Conservation (phyloP, 1,140 invertebrate species). For the Pantala flavescens region DNA sequence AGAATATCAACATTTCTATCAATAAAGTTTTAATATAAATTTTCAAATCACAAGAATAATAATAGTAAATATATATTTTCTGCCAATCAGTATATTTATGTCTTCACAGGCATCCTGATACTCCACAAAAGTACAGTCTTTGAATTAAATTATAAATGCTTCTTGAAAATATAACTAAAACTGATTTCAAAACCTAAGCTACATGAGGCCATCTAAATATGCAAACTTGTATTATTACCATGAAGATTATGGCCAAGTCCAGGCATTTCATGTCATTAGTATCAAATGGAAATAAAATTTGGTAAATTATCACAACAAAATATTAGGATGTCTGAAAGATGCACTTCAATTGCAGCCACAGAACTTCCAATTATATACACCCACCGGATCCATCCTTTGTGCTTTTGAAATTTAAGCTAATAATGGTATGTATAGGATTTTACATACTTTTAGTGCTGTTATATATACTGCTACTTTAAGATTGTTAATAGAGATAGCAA, state of each 20-base stretch:
- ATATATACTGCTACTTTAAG: neutral
- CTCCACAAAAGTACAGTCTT: neutral
- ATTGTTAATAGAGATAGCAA: too few relatives aligned
- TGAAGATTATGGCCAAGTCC: neutral
- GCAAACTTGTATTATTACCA: neutral
- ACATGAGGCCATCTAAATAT: neutral
- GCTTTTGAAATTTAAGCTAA: neutral
- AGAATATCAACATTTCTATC: neutral
- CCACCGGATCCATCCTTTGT: neutral
- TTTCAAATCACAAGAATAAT: neutral
- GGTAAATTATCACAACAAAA: conserved; percentile 10
- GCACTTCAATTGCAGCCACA: neutral
- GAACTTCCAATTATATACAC: neutral
- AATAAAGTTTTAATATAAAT: neutral
- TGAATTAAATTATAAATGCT: neutral
- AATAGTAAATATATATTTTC: neutral
- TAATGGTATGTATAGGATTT: neutral
- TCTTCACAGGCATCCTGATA: neutral
- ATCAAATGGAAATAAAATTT: conserved; percentile 9
- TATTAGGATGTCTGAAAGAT: neutral
- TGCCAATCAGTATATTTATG: neutral
- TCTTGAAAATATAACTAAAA: neutral
- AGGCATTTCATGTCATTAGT: neutral
- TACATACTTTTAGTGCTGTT: neutral
- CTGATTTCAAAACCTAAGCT: neutral